Base-by-base conservation (phyloP, 2,888 invertebrate genomes). In the Agrochola macilenta region DNA sequence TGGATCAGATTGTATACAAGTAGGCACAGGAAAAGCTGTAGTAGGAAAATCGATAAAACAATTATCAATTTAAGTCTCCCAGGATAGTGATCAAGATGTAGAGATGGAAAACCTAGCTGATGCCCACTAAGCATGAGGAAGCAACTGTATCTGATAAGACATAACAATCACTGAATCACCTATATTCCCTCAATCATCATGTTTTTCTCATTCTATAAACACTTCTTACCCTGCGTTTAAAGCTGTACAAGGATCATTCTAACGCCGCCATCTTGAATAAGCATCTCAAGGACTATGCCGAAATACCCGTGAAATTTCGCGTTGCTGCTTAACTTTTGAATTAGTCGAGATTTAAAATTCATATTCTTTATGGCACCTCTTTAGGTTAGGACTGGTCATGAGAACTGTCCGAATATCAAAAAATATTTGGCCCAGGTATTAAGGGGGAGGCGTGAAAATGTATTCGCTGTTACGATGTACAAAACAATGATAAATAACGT, bases 11-110 rank as follows among this genome's bases (percentile, higher is more conserved):
- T 52, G 5, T 4, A 35, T 17, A 23, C n/a, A 35, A 14, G 14
- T 46, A 49, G n/a, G 17, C 5, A 61, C 69, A 43, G 9, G 35
- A 35, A 63, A 69, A 70, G 17, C 46, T 30, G 17, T 12, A 11
- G 11, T 17, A 61, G 30, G 30, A 70, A 30, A 61, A 46, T 17
- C 0, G 0, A 23, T 20, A 46, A 30, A 46, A 30, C 14, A 3
- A 63, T 20, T 30, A 14, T 14, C 14, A n/a, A 64, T 39, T 7
- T 0, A 39, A 39, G 39, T 39, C 39, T 7, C 39, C 5, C 17
- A 70, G 11, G 64, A 64, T 64, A 70, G 30, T 64, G 30, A 35
- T 46, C 63, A n/a, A 69, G 17, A 70, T 63, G 46, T 63, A 35
- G 7, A 46, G 11, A 63, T 46, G 23, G 9, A 30, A 70, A 63